Conservation (phyloP, 2,797 vertebrate genomes). For the Cuniculus paca region DNA sequence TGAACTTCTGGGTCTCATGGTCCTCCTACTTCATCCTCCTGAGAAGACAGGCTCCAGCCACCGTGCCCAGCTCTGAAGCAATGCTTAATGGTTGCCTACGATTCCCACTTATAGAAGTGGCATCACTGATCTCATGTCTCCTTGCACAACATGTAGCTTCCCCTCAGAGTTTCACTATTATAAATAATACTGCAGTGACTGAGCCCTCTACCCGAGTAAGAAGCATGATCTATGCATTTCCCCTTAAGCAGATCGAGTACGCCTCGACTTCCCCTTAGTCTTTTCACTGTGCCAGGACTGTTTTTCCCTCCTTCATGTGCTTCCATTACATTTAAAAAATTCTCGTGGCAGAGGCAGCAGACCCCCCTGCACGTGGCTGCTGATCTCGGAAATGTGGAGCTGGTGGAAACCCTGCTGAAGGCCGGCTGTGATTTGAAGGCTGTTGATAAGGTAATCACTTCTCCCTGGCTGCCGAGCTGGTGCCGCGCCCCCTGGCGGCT, state of each 20-base stretch:
- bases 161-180: neutral
- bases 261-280: neutral
- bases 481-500: neutral
- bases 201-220: neutral
- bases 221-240: neutral
- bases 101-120: neutral
- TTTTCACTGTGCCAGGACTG: neutral
- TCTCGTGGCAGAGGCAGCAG: conserved; percentile 91
- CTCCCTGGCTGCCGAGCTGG: neutral
- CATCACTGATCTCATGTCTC: neutral
- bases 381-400: conserved; percentile 92
- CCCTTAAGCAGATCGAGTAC: neutral
- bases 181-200: neutral
- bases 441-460: conserved; percentile 89
- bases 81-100: neutral
- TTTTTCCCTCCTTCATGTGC: neutral
- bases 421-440: conserved; percentile 90
- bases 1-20: neutral
- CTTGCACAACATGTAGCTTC: neutral
- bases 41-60: neutral
- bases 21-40: neutral
- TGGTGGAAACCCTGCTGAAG: conserved; percentile 94
- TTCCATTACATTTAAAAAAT: neutral
- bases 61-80: neutral
- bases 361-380: conserved; percentile 93